Conservation (phyloP, 2,797 vertebrate genomes). For the Enteromius trimaculatus region DNA sequence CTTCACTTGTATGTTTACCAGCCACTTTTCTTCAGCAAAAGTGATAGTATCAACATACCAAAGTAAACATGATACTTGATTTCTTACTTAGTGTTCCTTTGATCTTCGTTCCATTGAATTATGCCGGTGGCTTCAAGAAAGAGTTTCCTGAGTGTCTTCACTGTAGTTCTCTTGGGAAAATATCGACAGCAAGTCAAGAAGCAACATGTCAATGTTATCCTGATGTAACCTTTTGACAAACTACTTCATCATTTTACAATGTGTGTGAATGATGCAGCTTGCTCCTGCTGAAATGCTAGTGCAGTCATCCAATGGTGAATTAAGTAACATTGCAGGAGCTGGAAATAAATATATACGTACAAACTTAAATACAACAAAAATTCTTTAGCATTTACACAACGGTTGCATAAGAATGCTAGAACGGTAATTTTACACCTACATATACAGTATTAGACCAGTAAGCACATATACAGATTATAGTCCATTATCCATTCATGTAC, state of each 20-base stretch:
- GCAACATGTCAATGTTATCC: slow-evolving; percentile 33
- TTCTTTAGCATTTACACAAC: not conserved
- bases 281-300: not conserved
- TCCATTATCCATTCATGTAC: slow-evolving; percentile 43
- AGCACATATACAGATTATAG: slow-evolving; percentile 17
- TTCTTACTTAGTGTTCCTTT: slow-evolving; percentile 8
- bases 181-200: slow-evolving; percentile 24
- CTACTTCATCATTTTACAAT: slow-evolving; percentile 13
- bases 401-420: not conserved
- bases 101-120: slow-evolving; percentile 16
- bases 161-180: slow-evolving; percentile 1
- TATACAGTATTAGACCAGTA: not conserved
- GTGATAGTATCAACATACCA: not conserved
- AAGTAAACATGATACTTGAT: not conserved
- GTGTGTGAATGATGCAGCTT: slow-evolving; percentile 23
- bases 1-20: not conserved
- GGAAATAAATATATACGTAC: no score
- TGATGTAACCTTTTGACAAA: slow-evolving; percentile 18
- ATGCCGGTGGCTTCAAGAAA: not conserved
- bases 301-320: not conserved
- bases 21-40: not conserved
- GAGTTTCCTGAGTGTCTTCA: slow-evolving; percentile 6
- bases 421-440: not conserved
- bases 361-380: not conserved
- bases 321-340: not conserved